Evolutionary conservation across 2,888 invertebrate genomes (phyloP).

Genomic region (Piscicola geometra): DNA sequence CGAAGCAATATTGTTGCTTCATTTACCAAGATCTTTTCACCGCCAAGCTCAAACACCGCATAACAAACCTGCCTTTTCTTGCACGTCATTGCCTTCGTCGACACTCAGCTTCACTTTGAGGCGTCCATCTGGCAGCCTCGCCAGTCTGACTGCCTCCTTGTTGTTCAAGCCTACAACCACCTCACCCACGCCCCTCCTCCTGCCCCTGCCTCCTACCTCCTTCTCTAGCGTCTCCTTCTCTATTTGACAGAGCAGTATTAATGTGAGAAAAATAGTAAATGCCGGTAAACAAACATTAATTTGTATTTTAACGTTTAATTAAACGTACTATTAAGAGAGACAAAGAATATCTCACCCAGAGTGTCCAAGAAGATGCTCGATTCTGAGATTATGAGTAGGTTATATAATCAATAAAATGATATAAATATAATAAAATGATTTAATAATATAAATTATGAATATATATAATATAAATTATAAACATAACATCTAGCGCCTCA

Average conservation of each 20-base stretch:
- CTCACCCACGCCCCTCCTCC: not conserved
- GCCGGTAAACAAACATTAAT: not conserved
- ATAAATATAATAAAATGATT: constrained; percentile 13
- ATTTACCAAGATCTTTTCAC: no score
- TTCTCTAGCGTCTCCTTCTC: constrained; percentile 1
- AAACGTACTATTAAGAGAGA: not conserved
- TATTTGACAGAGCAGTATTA: constrained; percentile 12
- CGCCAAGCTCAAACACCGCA: no score
- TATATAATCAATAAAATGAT: not conserved
- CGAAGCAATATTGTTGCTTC: no score
- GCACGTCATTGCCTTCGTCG: not conserved
- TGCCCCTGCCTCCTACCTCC: not conserved
- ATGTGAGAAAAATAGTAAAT: constrained; percentile 22
- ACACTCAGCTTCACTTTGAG: constrained; percentile 15
- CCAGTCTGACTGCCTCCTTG: constrained; percentile 26
- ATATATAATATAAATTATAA: not conserved
- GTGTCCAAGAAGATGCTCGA: constrained; percentile 13
- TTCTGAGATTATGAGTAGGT: not conserved
- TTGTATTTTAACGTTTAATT: no score
- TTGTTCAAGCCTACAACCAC: constrained; percentile 17
- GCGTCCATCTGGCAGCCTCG: constrained; percentile 25
- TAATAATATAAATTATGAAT: not conserved
- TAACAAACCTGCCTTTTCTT: not conserved
- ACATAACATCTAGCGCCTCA: not conserved
- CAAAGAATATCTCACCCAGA: constrained; percentile 7